Evolutionary conservation across 2,888 invertebrate species (phyloP).

Genomic region (Thumatha senex): DNA sequence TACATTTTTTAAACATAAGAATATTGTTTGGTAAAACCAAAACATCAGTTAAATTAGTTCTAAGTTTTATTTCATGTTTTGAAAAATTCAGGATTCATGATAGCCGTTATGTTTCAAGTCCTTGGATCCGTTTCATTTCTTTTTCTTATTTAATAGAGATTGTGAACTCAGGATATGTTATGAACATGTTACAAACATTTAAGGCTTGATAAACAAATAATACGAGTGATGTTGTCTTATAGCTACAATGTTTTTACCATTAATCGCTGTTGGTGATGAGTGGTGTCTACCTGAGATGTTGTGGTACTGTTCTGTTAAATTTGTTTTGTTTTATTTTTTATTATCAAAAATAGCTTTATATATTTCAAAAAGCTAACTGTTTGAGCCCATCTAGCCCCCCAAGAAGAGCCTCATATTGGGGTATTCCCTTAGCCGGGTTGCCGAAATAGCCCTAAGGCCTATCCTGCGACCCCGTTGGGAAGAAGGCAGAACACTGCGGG

Average conservation of each 20-base stretch:
- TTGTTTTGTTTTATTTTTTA: constrained; percentile 11
- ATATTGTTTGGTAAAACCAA: constrained; percentile 16
- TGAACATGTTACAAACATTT: constrained; percentile 39
- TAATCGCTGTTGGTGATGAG: constrained; percentile 51
- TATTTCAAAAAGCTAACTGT: constrained; percentile 31
- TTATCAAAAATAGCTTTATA: constrained; percentile 27
- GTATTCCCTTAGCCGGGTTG: no score
- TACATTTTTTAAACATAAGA: constrained; percentile 24
- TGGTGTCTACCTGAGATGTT: constrained; percentile 42
- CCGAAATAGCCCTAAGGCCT: no score
- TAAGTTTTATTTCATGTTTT: constrained; percentile 25
- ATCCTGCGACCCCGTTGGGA: no score
- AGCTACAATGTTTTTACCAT: constrained; percentile 52
- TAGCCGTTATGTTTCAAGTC: constrained; percentile 36
- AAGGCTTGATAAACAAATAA: constrained; percentile 55
- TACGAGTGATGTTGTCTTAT: constrained; percentile 48
- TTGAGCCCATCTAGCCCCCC: no score
- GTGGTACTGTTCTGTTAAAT: constrained; percentile 67
- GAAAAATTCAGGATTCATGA: constrained; percentile 20
- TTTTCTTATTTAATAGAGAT: constrained; percentile 44
- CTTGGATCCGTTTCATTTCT: constrained; percentile 24
- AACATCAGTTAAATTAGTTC: constrained; percentile 30
- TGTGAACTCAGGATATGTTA: constrained; percentile 55
- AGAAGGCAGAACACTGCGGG: no score
- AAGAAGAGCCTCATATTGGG: no score